Conservation (phyloP, 2,888 invertebrate species). For the Leucophora obtusa region DNA sequence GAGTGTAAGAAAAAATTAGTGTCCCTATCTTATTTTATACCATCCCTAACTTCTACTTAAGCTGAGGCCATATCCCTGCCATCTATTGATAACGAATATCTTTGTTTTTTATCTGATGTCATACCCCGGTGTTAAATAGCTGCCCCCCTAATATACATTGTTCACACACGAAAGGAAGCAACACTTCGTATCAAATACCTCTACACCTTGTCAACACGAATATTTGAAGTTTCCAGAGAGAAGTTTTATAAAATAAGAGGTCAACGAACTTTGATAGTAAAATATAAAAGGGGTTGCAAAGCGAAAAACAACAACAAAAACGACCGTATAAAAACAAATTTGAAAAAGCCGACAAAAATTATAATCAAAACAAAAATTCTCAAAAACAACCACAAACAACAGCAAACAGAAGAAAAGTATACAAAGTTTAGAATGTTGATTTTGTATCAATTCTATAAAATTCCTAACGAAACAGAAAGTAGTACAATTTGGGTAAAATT, state of each 20-base stretch:
- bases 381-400: conserved; percentile 15
- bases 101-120: too few species aligned
- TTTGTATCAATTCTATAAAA: not conserved
- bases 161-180: not conserved
- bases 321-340: not conserved
- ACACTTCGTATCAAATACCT: not conserved
- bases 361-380: conserved; percentile 31
- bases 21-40: too few species aligned
- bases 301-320: not conserved
- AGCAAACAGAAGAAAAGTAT: not conserved
- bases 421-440: not conserved
- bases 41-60: too few species aligned
- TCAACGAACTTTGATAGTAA: not conserved
- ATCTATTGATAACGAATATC: too few species aligned
- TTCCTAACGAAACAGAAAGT: not conserved
- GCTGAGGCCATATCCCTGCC: too few species aligned
- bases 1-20: too few species aligned
- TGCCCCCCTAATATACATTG: too few species aligned
- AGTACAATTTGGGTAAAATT: not conserved
- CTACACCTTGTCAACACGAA: not conserved
- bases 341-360: conserved; percentile 14
- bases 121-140: too few species aligned
- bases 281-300: not conserved
- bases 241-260: not conserved
- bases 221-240: not conserved